Evolutionary conservation across 2,113 vertebrate species (phyloP), one percentile per base, ranked within the genome.

Genomic region (Colius striatus): DNA sequence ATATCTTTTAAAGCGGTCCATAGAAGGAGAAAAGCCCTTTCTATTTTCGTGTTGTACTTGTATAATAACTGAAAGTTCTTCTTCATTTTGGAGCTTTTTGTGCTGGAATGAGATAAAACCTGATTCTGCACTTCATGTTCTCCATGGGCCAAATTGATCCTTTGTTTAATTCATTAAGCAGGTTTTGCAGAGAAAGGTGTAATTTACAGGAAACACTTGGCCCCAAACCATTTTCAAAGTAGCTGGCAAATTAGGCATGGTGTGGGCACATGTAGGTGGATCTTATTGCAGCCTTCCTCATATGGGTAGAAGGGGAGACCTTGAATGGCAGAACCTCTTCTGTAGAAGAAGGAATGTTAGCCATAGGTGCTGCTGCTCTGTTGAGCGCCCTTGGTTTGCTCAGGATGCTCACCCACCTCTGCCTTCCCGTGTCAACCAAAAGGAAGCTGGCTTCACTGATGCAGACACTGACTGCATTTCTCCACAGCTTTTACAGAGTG

Each of bases 251-350:
- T 47, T 9, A 36, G 41, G 10, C 41, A 3, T 1, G 7, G 45
- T 57, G 25, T 11, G 27, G 66, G 34, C 1, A 1, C 0, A 0
- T 23, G 54, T n/a, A 61, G 29, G 9, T 22, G 50, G 12, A 23
- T 81, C 61, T n/a, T 50, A n/a, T 48, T 30, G 45, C 32, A 71
- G 34, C 21, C 26, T 11, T 57, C 27, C 68, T 72, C 32, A 0
- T 20, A 13, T 2, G 29, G 21, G 57, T 72, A 67, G 34, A 32
- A 36, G 66, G 23, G 9, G 36, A 47, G 61, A 7, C 53, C 23
- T 16, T 4, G 36, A 43, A 36, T 3, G 27, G 13, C 30, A 61
- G 70, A 34, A 29, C 14, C 2, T 78, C 53, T 89, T 68, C 27
- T 32, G 84, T 70, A 75, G 47, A 36, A 45, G 43, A 38, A 30